Conservation (phyloP, 2,113 vertebrate genomes). For the Hippocampus abdominalis region DNA sequence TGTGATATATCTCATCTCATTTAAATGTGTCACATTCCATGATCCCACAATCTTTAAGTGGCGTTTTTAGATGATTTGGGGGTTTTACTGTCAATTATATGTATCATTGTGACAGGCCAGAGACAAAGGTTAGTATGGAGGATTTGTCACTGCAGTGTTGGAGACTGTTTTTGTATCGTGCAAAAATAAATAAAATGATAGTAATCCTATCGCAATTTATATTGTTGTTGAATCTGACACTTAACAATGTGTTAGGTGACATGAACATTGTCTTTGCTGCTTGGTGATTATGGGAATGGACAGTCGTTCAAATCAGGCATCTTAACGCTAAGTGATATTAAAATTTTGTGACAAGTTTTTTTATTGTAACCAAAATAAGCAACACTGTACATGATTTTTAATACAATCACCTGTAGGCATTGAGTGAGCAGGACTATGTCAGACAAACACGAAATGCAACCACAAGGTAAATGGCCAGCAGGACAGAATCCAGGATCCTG, state of each 20-base stretch:
- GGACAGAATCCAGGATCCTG: no score
- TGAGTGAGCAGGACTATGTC: no score
- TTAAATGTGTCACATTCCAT: neutral
- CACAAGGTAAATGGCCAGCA: no score
- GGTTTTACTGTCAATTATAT: neutral
- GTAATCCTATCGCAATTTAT: slow-evolving; percentile 4
- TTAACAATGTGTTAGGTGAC: neutral
- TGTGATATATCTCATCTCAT: neutral
- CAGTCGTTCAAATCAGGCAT: neutral
- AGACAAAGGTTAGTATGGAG: neutral
- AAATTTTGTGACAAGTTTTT: no score
- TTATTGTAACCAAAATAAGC: no score
- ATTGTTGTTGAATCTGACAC: neutral
- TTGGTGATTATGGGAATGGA: neutral
- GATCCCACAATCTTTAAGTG: neutral
- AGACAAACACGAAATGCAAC: no score
- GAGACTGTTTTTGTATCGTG: slow-evolving; percentile 14
- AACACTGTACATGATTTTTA: no score
- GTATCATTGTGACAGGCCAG: neutral
- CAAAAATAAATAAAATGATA: slow-evolving; percentile 28
- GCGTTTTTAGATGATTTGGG: neutral
- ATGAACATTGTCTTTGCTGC: neutral
- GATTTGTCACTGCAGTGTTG: slow-evolving; percentile 1
- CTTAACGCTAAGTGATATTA: no score
- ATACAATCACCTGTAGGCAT: no score